Conservation (phyloP, 92 coral and sea anemone species). For the Palythoa caribaeorum region DNA sequence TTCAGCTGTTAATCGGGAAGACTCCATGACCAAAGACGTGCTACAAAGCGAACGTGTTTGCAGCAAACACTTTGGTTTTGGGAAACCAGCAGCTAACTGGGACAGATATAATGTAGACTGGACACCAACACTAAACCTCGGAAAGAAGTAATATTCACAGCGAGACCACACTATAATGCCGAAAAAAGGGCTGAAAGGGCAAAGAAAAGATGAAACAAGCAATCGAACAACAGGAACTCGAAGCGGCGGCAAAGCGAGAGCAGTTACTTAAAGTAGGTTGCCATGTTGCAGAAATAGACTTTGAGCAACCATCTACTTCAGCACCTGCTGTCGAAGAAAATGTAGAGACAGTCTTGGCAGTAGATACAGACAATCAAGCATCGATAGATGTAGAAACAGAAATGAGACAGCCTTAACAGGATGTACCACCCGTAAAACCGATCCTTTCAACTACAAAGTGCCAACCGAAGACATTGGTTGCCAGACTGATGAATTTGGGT, state of each 20-base stretch:
- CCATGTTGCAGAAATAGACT: neutral
- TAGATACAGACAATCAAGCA: neutral
- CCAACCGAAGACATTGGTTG: neutral
- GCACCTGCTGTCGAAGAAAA: neutral
- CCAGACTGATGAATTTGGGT: neutral
- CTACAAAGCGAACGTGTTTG: constrained; percentile 2
- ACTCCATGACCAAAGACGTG: neutral
- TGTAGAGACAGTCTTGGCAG: neutral
- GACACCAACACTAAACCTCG: constrained; percentile 6
- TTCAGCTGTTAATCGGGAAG: constrained; percentile 1
- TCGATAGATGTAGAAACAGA: neutral
- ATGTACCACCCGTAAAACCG: neutral
- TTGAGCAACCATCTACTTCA: neutral
- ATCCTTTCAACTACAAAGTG: neutral
- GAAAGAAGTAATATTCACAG: neutral
- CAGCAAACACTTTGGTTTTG: neutral
- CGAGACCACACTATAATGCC: neutral
- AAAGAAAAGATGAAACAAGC: neutral
- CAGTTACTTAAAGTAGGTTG: neutral
- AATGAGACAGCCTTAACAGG: neutral
- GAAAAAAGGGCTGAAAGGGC: neutral
- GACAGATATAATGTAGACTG: neutral
- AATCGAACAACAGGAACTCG: neutral
- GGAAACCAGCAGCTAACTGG: neutral
- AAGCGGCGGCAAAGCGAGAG: neutral